Percentiles rank a stretch among this genome's conserved stretches.
Conservation (phyloP, 2,888 invertebrate species). For the Tetheella fluctuosa region DNA sequence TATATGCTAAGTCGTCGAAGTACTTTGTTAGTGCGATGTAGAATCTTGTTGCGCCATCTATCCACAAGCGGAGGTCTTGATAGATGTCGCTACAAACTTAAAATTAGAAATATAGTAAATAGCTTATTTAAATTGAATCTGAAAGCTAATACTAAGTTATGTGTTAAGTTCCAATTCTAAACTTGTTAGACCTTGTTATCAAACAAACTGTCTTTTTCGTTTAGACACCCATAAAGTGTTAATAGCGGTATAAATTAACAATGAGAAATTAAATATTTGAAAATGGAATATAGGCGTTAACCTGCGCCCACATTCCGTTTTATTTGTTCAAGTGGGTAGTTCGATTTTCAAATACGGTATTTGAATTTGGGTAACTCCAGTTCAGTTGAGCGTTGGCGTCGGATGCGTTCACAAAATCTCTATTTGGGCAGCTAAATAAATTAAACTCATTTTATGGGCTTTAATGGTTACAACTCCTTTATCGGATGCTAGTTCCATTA, state of each 20-base stretch:
- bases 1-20: too few relatives aligned
- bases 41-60: too few relatives aligned
- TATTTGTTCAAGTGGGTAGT: constrained; percentile 43
- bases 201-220: background rate
- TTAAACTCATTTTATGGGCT: constrained; percentile 26
- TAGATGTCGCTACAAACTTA: too few relatives aligned
- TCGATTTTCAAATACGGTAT: constrained; percentile 33
- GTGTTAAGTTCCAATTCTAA: too few relatives aligned
- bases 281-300: constrained; percentile 24
- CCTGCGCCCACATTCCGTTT: constrained; percentile 29
- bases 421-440: constrained; percentile 28
- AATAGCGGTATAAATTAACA: constrained; percentile 11
- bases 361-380: constrained; percentile 32
- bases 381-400: constrained; percentile 53
- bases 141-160: too few relatives aligned
- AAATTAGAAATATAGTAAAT: too few relatives aligned
- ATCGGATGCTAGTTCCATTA: background rate
- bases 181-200: background rate
- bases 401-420: constrained; percentile 34
- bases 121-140: too few relatives aligned
- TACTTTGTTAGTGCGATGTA: too few relatives aligned
- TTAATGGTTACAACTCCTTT: constrained; percentile 21
- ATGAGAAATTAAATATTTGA: constrained; percentile 22
- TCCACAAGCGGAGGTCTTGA: too few relatives aligned
- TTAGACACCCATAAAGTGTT: background rate